Evolutionary conservation across 1,140 invertebrate genomes (phyloP).

Genomic region (Varroa destructor): DNA sequence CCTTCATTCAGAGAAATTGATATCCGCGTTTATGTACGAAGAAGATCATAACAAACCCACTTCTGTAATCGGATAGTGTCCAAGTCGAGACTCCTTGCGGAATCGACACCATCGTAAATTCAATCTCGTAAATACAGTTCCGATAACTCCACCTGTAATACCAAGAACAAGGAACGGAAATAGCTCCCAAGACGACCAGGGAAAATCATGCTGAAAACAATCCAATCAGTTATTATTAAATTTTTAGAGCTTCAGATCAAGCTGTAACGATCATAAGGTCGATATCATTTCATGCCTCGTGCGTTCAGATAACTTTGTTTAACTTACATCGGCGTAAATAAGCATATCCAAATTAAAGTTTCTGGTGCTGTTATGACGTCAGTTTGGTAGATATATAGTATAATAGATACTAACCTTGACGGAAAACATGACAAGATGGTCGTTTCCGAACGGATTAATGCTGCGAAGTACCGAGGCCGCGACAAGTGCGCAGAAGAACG

Average conservation of each 20-base stretch:
- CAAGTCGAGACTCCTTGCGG: slow-evolving; percentile 80
- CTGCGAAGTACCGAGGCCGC: slow-evolving; percentile 89
- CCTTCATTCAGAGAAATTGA: too few species aligned
- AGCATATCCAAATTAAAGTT: too few species aligned
- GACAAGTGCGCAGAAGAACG: slow-evolving; percentile 94
- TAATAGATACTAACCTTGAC: slow-evolving; percentile 43
- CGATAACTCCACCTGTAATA: slow-evolving; percentile 88
- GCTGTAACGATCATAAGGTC: background rate
- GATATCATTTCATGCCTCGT: background rate
- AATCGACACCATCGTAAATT: slow-evolving; percentile 89
- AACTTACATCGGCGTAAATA: too few species aligned
- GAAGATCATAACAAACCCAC: slow-evolving; percentile 35
- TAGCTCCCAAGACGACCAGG: slow-evolving; percentile 95
- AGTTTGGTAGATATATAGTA: too few species aligned
- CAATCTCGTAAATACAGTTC: slow-evolving; percentile 83
- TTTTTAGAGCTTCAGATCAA: background rate
- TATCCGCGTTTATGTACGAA: too few species aligned
- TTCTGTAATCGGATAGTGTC: slow-evolving; percentile 94
- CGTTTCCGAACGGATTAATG: slow-evolving; percentile 96
- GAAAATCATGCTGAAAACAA: slow-evolving; percentile 72
- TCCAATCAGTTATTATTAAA: background rate
- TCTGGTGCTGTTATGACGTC: too few species aligned
- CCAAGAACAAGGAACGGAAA: slow-evolving; percentile 88
- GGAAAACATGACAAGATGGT: slow-evolving; percentile 92
- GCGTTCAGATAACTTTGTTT: too few species aligned